Conservation (phyloP, 1,140 invertebrate genomes). For the Spodoptera litura region DNA sequence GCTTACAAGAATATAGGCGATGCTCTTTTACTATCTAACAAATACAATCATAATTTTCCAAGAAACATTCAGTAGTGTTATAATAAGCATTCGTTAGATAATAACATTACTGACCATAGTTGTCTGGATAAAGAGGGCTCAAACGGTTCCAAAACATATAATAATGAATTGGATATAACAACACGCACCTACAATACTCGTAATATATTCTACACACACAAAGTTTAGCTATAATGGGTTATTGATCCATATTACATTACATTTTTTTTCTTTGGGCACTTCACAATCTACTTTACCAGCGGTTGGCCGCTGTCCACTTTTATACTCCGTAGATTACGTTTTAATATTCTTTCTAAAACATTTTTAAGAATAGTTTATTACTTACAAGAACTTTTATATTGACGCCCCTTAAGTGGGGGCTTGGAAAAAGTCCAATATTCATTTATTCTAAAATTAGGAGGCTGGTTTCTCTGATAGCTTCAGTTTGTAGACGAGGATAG, state of each 20-base stretch:
- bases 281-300: slow-evolving; percentile 21
- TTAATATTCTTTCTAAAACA: slow-evolving; percentile 37
- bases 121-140: too few relatives aligned
- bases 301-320: slow-evolving; percentile 36
- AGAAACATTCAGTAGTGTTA: too few relatives aligned
- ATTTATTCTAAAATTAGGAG: too few relatives aligned
- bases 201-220: slow-evolving; percentile 23
- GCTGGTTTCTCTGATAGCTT: too few relatives aligned
- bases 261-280: slow-evolving; percentile 20
- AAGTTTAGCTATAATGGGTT: slow-evolving; percentile 28
- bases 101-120: too few relatives aligned
- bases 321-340: slow-evolving; percentile 21
- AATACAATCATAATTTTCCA: too few relatives aligned
- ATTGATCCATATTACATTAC: slow-evolving; percentile 40
- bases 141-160: neutral
- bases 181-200: neutral
- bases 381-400: slow-evolving; percentile 17
- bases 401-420: neutral
- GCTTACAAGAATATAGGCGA: too few relatives aligned
- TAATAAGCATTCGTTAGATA: too few relatives aligned
- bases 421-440: slow-evolving; percentile 16
- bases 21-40: too few relatives aligned
- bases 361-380: slow-evolving; percentile 39
- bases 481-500: too few relatives aligned
- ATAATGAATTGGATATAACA: neutral